Base-by-base conservation (phyloP, 2,888 invertebrate species). In the Eugnorisma glareosa region DNA sequence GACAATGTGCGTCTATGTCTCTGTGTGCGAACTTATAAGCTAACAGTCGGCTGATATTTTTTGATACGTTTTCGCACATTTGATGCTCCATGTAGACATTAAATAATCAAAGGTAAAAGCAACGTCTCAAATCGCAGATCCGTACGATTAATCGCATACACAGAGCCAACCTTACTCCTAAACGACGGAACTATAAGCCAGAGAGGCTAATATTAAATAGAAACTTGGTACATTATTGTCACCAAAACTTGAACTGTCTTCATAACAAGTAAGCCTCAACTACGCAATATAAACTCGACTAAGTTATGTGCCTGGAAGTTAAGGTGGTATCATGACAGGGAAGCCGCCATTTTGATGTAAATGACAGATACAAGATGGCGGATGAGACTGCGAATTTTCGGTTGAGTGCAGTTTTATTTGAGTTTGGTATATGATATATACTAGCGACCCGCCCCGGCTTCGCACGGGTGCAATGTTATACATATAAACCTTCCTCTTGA, bases 201-300 rank as follows among this genome's bases (percentile, higher is more conserved):
- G 31, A 61, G 54, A 61, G 51, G 64, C 72, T 76, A 76, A 82
- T 88, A 88, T 88, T 83, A 81, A 88, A 86, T 82, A 82, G 66
- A 82, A 88, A 88, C 88, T 88, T 88, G 51, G 75, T 54, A 81
- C 82, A 84, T 88, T 88, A 86, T 86, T 86, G 75, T 84, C 85
- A 67, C 74, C 77, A 77, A 79, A 88, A 87, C 82, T 88, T 79
- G 45, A 80, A 54, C 71, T 77, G 87, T 70, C 79, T 77, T 82
- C 81, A 82, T 86, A 86, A 82, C 82, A 83, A 77, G 84, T 75
- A 75, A 77, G 82, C 70, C 73, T 82, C 72, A 75, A 81, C 67
- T 64, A 70, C 61, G 77, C 63, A 68, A 71, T 79, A 75, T 74
- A 83, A 86, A 86, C 74, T 84, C 76, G n/a, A 21, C 54, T 73